These are phyloP conservation scores for Rattus rattus DNA, from an alignment of 2,113 vertebrate species.

Conservation along the genomic window DNA sequence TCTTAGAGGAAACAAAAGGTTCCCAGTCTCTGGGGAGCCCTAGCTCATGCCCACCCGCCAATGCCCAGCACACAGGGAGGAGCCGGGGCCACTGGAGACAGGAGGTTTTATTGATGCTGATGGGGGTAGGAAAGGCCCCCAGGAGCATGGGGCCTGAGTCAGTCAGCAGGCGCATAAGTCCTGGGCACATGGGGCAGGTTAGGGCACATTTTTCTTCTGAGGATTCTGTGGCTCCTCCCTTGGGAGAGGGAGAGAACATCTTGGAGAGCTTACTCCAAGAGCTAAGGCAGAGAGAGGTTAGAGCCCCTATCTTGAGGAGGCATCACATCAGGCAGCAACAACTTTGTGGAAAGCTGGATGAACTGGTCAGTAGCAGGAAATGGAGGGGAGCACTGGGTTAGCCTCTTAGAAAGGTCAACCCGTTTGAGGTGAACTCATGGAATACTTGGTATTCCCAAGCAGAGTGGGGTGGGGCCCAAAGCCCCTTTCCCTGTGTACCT, in stretches of 20 bases:
- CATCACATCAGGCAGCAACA: slow-evolving; percentile 71
- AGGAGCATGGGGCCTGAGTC: slow-evolving; percentile 68
- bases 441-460: slow-evolving; percentile 66
- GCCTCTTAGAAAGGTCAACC: slow-evolving; percentile 40
- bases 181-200: slow-evolving; percentile 69
- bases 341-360: slow-evolving; percentile 57
- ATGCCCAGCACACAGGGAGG: slow-evolving; percentile 77
- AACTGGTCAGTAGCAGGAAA: slow-evolving; percentile 55
- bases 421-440: slow-evolving; percentile 65
- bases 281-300: slow-evolving; percentile 63
- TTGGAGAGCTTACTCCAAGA: slow-evolving; percentile 55
- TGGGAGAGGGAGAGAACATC: slow-evolving; percentile 53
- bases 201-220: slow-evolving; percentile 77
- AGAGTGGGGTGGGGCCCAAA: slow-evolving; percentile 27
- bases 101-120: slow-evolving; percentile 80
- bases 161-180: slow-evolving; percentile 73
- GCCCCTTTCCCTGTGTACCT: slow-evolving; percentile 52
- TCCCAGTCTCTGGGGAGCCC: slow-evolving; percentile 75
- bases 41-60: slow-evolving; percentile 64
- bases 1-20: slow-evolving; percentile 73
- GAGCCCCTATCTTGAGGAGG: slow-evolving; percentile 70
- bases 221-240: slow-evolving; percentile 65
- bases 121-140: slow-evolving; percentile 68
- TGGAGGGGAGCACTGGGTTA: not conserved
- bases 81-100: slow-evolving; percentile 76